Evolutionary conservation across 2,113 vertebrate genomes (phyloP), one percentile per base, ranked within the genome.

Genomic region (Blennius ocellaris): DNA sequence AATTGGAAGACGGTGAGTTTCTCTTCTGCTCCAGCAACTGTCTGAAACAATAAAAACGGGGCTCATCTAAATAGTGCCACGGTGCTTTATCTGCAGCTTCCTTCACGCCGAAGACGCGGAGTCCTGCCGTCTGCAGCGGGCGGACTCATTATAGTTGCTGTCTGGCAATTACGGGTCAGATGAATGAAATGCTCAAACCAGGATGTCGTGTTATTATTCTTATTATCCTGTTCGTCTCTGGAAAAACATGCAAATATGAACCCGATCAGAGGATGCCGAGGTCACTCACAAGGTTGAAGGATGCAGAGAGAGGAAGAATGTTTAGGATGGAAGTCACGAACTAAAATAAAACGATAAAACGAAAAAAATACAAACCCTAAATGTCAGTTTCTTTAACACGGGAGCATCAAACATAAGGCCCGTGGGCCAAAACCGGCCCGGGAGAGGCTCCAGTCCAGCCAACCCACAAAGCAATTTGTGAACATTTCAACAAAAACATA

Each of bases 121-220:
- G 6, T 17, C 53, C 15, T 6, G n/a, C 61, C 3, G 51, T 69
- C 44, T 71, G 68, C 37, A 0, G 59, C 43, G 17, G 56, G 72
- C 71, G 59, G 16, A 65, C 73, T 80, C 50, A 73, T 86, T 86
- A 82, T 69, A 79, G 21, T 66, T 76, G 65, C 72, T 78, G 74
- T 83, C 81, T 73, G 78, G 56, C 76, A 78, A 84, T 76, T 87
- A 78, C 0, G 12, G 61, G 67, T 80, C 68, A 82, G 81, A 85
- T 61, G 41, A 80, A 78, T 61, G 56, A 72, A 76, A 82, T 76
- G 73, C 59, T 75, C 38, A 44, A 64, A 59, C 41, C 54, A 49
- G 57, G 63, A 78, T 11, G 55, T 63, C 7, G 9, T 47, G 47
- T 82, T 52, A 72, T 83, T 82, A 75, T 69, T 86, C 45, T 76